phyloP scores from a whole-genome alignment of 2,888 invertebrate species.

The Ectropis crepuscularia region DNA sequence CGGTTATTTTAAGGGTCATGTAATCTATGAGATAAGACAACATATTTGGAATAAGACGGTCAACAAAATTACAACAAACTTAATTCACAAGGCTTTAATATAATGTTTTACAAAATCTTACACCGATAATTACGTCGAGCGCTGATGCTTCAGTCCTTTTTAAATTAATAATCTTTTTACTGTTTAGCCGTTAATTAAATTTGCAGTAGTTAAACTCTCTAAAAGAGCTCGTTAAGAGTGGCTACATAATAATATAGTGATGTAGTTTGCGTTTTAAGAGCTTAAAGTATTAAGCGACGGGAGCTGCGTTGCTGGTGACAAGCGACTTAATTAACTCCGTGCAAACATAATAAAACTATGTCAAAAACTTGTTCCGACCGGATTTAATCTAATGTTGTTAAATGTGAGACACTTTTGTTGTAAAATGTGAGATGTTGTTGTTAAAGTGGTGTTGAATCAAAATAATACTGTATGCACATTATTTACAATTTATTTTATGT shows the following conservation, averaged over 20 bases:
- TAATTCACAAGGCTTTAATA: too few species aligned
- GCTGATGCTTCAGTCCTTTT: slow-evolving; percentile 8
- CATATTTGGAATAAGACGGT: too few species aligned
- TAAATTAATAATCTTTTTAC: slow-evolving; percentile 50
- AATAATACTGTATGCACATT: slow-evolving; percentile 13
- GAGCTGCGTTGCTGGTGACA: slow-evolving; percentile 68
- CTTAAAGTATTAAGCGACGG: slow-evolving; percentile 71
- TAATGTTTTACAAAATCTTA: too few species aligned
- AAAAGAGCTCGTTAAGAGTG: slow-evolving; percentile 66
- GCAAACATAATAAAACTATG: slow-evolving; percentile 62
- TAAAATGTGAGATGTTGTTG: slow-evolving; percentile 38
- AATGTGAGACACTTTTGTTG: slow-evolving; percentile 23
- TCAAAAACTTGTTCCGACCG: slow-evolving; percentile 52
- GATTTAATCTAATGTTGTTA: slow-evolving; percentile 29
- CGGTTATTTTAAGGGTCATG: too few species aligned
- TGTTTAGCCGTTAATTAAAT: slow-evolving; percentile 66
- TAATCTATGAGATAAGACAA: too few species aligned
- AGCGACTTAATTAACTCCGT: slow-evolving; percentile 74
- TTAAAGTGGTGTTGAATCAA: slow-evolving; percentile 30
- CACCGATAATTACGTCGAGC: slow-evolving; percentile 13
- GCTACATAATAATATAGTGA: slow-evolving; percentile 66
- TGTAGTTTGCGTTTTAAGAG: slow-evolving; percentile 73
- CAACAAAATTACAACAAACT: too few species aligned
- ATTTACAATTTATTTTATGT: too few species aligned
- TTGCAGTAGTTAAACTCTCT: slow-evolving; percentile 60